These are phyloP conservation scores for Phoronis australis DNA, from an alignment of 2,888 invertebrate genomes.

Conservation along the genomic window DNA sequence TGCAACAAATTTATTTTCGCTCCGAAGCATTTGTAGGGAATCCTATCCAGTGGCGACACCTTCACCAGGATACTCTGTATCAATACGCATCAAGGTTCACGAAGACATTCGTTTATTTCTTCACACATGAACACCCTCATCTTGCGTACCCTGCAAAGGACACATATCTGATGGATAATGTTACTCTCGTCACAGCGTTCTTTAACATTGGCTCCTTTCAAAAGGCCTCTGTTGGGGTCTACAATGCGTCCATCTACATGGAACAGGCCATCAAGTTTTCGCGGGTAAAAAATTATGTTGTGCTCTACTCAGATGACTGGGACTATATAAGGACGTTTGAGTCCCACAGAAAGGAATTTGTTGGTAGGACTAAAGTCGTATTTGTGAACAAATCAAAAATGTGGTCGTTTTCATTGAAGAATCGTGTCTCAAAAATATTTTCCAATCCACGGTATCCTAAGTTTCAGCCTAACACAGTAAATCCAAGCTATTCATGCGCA, in stretches of 20 bases:
- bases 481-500: constrained; percentile 24
- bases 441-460: constrained; percentile 20
- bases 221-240: constrained; percentile 13
- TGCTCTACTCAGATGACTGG: constrained; percentile 23
- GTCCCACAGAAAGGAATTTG: constrained; percentile 9
- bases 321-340: constrained; percentile 11
- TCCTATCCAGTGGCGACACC: no score
- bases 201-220: constrained; percentile 22
- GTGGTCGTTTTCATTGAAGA: constrained; percentile 19
- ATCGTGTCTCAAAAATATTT: constrained; percentile 16
- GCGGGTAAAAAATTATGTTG: constrained; percentile 17
- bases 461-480: constrained; percentile 25
- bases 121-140: no score
- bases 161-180: no score
- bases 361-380: constrained; percentile 13
- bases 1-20: no score
- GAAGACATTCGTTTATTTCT: no score
- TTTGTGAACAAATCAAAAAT: constrained; percentile 13
- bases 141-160: no score
- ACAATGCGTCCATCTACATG: constrained; percentile 12
- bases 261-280: constrained; percentile 14
- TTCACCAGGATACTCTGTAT: no score
- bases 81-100: no score
- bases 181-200: constrained; percentile 25
- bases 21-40: no score